Base-by-base conservation (phyloP, 2,797 vertebrate genomes). In the Platalea minor region DNA sequence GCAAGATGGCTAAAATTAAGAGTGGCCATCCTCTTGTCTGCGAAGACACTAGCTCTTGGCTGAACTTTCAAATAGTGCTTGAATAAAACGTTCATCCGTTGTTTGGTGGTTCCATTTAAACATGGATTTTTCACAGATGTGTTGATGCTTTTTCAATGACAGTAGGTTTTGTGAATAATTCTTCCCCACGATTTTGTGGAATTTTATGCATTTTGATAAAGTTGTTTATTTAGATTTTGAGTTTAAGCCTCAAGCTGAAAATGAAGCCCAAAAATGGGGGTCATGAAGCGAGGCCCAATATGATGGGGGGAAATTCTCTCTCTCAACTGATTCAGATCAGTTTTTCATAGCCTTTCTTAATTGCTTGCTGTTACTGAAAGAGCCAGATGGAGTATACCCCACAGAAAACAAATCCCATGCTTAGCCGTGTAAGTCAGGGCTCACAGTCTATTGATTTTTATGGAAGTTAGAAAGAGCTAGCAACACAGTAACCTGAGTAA, bases 311-410 rank as follows among this genome's bases (percentile, higher is more conserved):
- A 57, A 89, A 29, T 45, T 63, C 41, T 37, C 60, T 41, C 26
- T 33, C 13, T 75, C 85, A 73, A 0, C 19, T 63, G 33, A 17
- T 20, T 33, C 5, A 25, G 26, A 21, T 59, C 37, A 51, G 17
- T 88, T 89, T 94, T 89, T 43, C 48, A 14, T 35, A 54, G 16
- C 10, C 73, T 96, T 91, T 86, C 89, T 60, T 93, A 93, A 91
- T 67, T 77, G 37, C 63, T 91, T 84, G 54, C 48, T 93, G 17
- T 72, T 96, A 59, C 11, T 93, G 85, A 91, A 68, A 77, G 60
- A 89, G 67, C 31, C 64, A 96, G 17, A 53, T 63, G 51, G 17
- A 67, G 51, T n/a, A 15, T 53, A 67, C 35, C 9, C 37, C 67
- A 26, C 13, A 56, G 79, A 90, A 96, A 94, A 87, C 41, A 93